Evolutionary conservation across 2,797 vertebrate genomes (phyloP).

Genomic region (Neosilurus mollespiculum): DNA sequence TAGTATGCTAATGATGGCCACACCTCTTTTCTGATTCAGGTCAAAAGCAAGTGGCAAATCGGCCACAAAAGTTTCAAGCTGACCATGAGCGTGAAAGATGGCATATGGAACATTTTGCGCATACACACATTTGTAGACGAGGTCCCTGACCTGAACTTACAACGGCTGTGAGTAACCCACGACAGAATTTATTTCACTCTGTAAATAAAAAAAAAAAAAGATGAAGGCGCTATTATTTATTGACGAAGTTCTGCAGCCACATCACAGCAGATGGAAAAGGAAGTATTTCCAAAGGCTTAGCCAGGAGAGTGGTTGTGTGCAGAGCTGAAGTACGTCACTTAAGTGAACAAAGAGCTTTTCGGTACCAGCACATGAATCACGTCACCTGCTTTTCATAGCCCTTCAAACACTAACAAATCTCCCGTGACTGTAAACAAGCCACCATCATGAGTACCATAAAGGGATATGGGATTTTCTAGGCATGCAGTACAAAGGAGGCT

Average conservation of each 20-base stretch:
- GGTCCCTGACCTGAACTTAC: not conserved
- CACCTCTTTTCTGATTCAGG: no score
- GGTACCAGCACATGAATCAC: conserved; percentile 45
- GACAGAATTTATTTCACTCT: not conserved
- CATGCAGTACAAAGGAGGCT: not conserved
- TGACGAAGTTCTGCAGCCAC: not conserved
- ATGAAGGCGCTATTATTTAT: conserved; percentile 1
- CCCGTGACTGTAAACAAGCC: conserved; percentile 45
- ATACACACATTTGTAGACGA: no score
- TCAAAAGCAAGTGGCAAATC: no score
- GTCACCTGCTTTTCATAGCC: conserved; percentile 42
- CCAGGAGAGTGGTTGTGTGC: conserved; percentile 8
- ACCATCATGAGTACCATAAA: conserved; percentile 21
- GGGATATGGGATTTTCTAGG: not conserved
- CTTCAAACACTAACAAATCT: conserved; percentile 55
- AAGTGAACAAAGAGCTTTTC: conserved; percentile 47
- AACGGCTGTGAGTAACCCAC: not conserved
- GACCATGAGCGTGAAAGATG: no score
- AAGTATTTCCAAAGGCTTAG: conserved; percentile 1
- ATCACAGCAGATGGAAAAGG: conserved; percentile 2
- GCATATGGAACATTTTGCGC: no score
- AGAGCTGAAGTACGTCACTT: conserved; percentile 41
- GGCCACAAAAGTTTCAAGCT: no score
- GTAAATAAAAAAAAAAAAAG: not conserved
- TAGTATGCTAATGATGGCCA: no score